Evolutionary conservation across 2,113 vertebrate genomes (phyloP), one percentile per base, ranked within the genome.

Genomic region (Holacanthus passer): DNA sequence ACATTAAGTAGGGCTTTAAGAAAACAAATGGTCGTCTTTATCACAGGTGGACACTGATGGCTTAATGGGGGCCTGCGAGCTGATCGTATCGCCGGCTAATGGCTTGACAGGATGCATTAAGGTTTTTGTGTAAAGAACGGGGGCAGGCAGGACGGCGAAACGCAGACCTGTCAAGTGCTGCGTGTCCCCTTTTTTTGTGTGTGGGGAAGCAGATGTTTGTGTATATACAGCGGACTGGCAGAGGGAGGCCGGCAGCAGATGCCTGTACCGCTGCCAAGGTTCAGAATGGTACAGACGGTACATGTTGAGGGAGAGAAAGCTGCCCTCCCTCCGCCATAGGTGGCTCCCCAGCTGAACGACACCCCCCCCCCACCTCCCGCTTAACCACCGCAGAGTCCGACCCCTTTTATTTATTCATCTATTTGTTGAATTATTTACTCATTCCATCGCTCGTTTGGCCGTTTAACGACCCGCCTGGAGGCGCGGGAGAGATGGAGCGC

Each of bases 1-100:
- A 98, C 97, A 96, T 97, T 99, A 98, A 99, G 97, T 97, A 96
- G 92, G 96, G 97, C 97, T 99, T 99, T 98, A 99, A 99, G 97
- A 98, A 99, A 98, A 99, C 97, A 99, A 99, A 99, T 99, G 97
- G 96, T 95, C 95, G 96, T 97, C 97, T 99, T 99, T 98, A 98
- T 98, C 97, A 98, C 98, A 99, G 98, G 98, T 99, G 98, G 97
- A 99, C 96, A 96, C 97, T 97, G 97, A 98, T 97, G 97, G 96
- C 96, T 96, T 97, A 98, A 99, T 98, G 97, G 87, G 90, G 96
- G 96, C 95, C 96, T 97, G 96, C 92, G 72, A 81, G 94, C 96
- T 96, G 97, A 99, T 99, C 96, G 96, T 97, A 98, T 99, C 97
- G 95, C 73, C 95, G 94, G 95, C 96, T 99, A 99, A 99, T 99